A percentile compares a stretch with the other conserved stretches of the same genome.
Conservation (phyloP, 2,888 invertebrate species). For the Drosophila meridiana region DNA sequence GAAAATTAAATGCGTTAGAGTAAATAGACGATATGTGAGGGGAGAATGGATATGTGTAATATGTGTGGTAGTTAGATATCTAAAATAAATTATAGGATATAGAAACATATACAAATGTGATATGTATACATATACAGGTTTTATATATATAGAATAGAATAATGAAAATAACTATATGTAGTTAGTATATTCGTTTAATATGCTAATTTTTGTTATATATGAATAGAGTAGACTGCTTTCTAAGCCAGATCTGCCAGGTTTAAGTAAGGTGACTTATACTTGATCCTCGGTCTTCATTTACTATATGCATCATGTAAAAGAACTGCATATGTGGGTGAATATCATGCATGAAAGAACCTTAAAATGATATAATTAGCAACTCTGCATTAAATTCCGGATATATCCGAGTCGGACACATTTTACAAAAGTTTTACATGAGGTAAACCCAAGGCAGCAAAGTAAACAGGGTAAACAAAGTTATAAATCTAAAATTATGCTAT, state of each 20-base stretch:
- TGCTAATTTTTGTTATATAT: too few species aligned
- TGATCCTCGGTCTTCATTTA: too few species aligned
- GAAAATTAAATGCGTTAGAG: constrained; percentile 1
- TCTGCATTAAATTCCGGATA: neutral
- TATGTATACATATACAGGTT: neutral
- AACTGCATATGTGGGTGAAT: too few species aligned
- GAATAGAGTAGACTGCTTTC: too few species aligned
- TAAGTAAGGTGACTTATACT: too few species aligned
- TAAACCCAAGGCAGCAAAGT: neutral
- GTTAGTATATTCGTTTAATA: too few species aligned
- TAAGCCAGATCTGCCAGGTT: too few species aligned
- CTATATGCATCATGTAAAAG: too few species aligned
- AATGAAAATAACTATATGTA: too few species aligned
- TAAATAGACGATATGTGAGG: neutral
- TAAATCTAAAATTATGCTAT: neutral
- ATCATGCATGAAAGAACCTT: too few species aligned
- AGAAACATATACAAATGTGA: neutral
- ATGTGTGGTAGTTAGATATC: neutral
- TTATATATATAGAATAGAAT: neutral
- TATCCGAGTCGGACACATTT: neutral
- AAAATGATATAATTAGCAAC: too few species aligned
- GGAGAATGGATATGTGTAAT: neutral
- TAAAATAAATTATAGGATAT: neutral
- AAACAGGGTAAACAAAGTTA: neutral
- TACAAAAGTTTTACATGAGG: too few species aligned